Conservation (phyloP, 1,140 invertebrate genomes). For the Ceratosolen solmsi region DNA sequence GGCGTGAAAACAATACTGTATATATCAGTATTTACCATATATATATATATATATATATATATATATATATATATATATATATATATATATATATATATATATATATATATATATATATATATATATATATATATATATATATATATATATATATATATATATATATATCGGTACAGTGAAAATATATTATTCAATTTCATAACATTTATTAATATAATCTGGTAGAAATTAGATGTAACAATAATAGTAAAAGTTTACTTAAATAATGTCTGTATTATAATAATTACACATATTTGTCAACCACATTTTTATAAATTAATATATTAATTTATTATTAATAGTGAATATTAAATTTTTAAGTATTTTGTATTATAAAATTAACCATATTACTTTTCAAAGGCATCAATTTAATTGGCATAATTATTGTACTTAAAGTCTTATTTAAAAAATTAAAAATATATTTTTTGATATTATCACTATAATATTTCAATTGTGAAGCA, state of each 20-base stretch:
- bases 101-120: not conserved
- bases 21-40: too few species aligned
- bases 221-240: not conserved
- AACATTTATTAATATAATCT: constrained; percentile 5
- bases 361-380: too few species aligned
- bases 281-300: not conserved
- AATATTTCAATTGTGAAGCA: not conserved
- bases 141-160: too few species aligned
- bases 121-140: too few species aligned
- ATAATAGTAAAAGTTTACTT: not conserved
- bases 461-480: constrained; percentile 5
- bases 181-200: too few species aligned
- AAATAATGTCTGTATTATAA: not conserved
- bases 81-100: constrained; percentile 9
- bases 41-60: too few species aligned
- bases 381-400: too few species aligned
- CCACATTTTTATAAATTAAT: too few species aligned
- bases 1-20: not conserved
- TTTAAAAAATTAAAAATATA: not conserved
- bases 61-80: too few species aligned
- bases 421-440: not conserved
- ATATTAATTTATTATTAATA: too few species aligned
- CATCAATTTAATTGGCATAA: not conserved
- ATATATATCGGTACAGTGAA: too few species aligned
- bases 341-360: too few species aligned